Base-by-base conservation (phyloP, 2,797 vertebrate genomes). In the Craterocephalus amniculus region DNA sequence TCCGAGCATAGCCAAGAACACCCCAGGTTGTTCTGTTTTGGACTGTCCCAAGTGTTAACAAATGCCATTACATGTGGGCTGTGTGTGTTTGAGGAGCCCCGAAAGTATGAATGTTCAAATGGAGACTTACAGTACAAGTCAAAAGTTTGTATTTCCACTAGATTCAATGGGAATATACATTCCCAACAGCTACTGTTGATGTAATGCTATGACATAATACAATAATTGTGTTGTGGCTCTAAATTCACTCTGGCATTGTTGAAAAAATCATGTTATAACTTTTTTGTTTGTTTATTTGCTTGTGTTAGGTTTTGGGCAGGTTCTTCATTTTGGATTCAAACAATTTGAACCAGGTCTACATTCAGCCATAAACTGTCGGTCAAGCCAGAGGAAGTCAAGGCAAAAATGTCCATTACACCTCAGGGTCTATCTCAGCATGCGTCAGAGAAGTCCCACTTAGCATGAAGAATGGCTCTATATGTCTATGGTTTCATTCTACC, bases 401-500 rank as follows among this genome's bases (percentile, higher is more conserved):
- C 89, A 90, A 93, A 91, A 76, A 77, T 89, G 85, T 83, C 92
- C 83, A 93, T 93, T 91, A 91, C 86, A 88, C 72, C 84, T 78
- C 63, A 52, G 77, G 86, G 88, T 89, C 92, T 91, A 90, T 93
- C 91, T 91, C 91, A 91, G 86, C 77, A 68, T 52, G 43, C 84
- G 88, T 91, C 92, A 93, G 88, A 80, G 89, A 84, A 83, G 81
- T 91, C 86, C 91, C 89, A 91, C 92, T 93, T 92, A 90, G 88
- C 74, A 88, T 93, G 92, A 93, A 83, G 89, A 79, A 93, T 93
- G 88, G 86, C 89, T 92, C 92, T 90, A 92, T 92, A 89, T 89
- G 86, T 91, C 89, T 68, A 45, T 79, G 72, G 84, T 81, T 90
- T 91, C 88, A 91, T 91, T 90, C 74, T 83, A 78, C 76, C 81